Percentiles rank a stretch among this genome's conserved stretches.
These are phyloP conservation scores for Ernsta delagoae DNA, from an alignment of 2,888 invertebrate species.

Conservation along the genomic window DNA sequence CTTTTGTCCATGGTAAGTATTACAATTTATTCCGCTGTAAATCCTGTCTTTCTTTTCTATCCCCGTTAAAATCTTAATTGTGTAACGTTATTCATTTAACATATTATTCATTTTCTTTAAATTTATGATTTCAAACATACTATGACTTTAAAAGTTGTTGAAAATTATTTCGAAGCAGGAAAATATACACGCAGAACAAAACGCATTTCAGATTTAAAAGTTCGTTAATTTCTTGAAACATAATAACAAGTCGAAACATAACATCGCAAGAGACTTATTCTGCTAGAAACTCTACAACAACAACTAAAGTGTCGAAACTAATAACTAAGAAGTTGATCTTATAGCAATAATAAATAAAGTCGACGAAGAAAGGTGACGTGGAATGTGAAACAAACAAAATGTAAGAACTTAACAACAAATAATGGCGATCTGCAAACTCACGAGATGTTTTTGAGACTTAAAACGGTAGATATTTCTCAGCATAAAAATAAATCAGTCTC, in stretches of 20 bases:
- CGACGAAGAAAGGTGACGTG: constrained; percentile 23
- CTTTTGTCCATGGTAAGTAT: too few species aligned
- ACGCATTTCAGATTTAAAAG: constrained; percentile 22
- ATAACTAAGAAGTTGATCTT: constrained; percentile 33
- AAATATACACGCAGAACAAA: not conserved
- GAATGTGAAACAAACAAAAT: constrained; percentile 32
- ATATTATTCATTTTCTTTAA: too few species aligned
- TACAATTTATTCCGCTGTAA: too few species aligned
- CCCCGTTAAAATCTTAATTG: too few species aligned
- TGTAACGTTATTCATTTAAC: too few species aligned
- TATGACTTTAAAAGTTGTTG: too few species aligned
- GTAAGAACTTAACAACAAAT: constrained; percentile 61
- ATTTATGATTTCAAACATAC: too few species aligned
- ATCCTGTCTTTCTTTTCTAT: too few species aligned
- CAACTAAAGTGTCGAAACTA: constrained; percentile 32
- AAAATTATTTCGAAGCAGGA: too few species aligned
- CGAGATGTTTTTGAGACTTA: constrained; percentile 48
- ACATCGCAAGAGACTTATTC: constrained; percentile 27
- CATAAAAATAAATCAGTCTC: constrained; percentile 71
- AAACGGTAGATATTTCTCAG: constrained; percentile 43
- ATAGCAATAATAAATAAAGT: constrained; percentile 26
- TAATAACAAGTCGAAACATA: constrained; percentile 21
- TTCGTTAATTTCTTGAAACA: constrained; percentile 27
- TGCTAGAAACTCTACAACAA: constrained; percentile 22
- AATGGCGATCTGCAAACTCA: constrained; percentile 58